A percentile compares a stretch with the other conserved stretches of the same genome.
These are phyloP conservation scores for Ormyrus rosae DNA, from an alignment of 2,888 invertebrate species.

Conservation along the genomic window DNA sequence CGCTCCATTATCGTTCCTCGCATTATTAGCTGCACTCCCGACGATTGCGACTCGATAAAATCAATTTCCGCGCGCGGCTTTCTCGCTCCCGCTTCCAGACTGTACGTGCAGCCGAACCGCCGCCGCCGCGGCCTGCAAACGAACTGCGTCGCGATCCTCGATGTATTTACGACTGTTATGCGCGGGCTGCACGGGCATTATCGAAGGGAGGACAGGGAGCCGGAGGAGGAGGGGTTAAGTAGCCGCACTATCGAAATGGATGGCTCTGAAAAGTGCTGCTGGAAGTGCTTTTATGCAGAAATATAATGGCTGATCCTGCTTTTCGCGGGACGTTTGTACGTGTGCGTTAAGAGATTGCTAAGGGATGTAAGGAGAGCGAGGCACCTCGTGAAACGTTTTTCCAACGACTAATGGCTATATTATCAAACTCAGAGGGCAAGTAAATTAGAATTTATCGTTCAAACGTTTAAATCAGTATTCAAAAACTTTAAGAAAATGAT, in stretches of 20 bases:
- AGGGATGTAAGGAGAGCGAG: too few species aligned
- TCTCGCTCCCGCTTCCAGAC: too few species aligned
- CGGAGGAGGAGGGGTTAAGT: not conserved
- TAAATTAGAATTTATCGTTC: too few species aligned
- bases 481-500: too few species aligned
- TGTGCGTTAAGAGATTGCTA: too few species aligned
- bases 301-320: not conserved
- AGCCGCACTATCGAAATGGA: slow-evolving; percentile 20
- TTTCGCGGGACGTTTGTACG: too few species aligned
- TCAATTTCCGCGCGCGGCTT: slow-evolving; percentile 43
- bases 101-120: too few species aligned
- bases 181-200: slow-evolving; percentile 24
- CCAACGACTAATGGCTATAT: too few species aligned
- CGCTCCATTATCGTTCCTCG: slow-evolving; percentile 64
- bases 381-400: too few species aligned
- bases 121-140: not conserved
- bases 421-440: too few species aligned
- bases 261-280: not conserved
- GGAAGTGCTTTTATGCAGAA: slow-evolving; percentile 24
- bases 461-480: too few species aligned
- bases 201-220: not conserved
- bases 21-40: slow-evolving; percentile 70
- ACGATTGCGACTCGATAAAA: slow-evolving; percentile 64
- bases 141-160: slow-evolving; percentile 1
- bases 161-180: slow-evolving; percentile 32